These are phyloP conservation scores for Pluvialis apricaria DNA, from an alignment of 2,113 vertebrate genomes.

Conservation along the genomic window DNA sequence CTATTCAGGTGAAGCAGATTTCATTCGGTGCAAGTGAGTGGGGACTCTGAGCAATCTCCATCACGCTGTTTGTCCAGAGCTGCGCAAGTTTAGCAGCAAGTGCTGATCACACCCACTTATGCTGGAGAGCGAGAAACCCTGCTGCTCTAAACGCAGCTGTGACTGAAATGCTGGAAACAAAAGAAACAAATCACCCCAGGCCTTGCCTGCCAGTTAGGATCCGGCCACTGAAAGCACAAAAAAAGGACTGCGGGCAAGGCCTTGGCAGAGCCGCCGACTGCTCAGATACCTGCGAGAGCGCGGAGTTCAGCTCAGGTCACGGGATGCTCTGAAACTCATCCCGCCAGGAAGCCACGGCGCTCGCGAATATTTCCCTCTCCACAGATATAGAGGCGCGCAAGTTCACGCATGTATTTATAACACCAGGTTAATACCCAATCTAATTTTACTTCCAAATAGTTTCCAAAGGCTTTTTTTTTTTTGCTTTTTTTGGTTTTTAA, in stretches of 20 bases:
- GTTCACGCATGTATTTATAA: slow-evolving; percentile 46
- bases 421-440: neutral
- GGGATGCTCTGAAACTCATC: slow-evolving; percentile 3
- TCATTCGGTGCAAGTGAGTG: neutral
- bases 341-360: neutral
- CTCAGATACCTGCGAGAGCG: rapidly evolving
- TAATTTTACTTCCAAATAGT: slow-evolving; percentile 8
- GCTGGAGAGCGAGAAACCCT: neutral
- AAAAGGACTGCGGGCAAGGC: neutral
- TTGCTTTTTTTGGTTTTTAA: neutral
- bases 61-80: neutral
- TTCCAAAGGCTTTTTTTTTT: neutral
- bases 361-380: neutral
- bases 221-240: neutral
- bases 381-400: neutral
- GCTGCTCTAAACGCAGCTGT: neutral
- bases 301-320: neutral
- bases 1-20: neutral
- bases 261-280: neutral
- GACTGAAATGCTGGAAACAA: neutral
- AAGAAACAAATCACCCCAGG: neutral
- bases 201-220: neutral
- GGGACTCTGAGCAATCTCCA: neutral
- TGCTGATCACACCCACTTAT: neutral
- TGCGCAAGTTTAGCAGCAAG: neutral